Evolutionary conservation across 2,888 invertebrate species (phyloP), one percentile per base, ranked within the genome.

Genomic region (Amphimallon solstitiale): DNA sequence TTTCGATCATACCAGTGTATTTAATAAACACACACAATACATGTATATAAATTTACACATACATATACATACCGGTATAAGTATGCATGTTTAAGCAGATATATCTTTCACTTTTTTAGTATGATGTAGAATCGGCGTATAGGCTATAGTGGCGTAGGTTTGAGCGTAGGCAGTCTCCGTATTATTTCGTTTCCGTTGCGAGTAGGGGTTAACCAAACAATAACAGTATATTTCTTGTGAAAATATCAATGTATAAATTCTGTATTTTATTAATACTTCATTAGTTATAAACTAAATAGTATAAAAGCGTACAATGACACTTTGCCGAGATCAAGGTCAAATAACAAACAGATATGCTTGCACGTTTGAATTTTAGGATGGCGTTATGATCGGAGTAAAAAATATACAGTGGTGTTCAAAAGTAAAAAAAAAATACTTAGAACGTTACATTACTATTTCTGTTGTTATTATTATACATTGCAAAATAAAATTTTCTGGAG

Each of bases 151-250:
- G 56, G 74, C 72, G 78, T 78, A 71, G 78, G 77, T 49, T 71
- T 29, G 68, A 21, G 46, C 70, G 78, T 78, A 71, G 78, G 78
- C 52, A 52, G 74, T 73, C 71, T 75, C 68, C 73, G 75, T 78
- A 76, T 73, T 77, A 76, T 76, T 77, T 77, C 71, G 72, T 77
- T 75, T 73, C 72, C 75, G 67, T 73, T 68, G 67, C 75, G 73
- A 72, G 76, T 75, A 71, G 75, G 74, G 74, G 72, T 73, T 72
- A 72, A 5, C 72, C 75, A 74, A 74, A 75, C 72, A 72, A 73
- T 72, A 73, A 70, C 73, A 70, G 72, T 46, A 14, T 14, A 14
- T 73, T 69, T 64, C 68, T 74, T 73, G 63, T 69, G 67, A 69
- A 70, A 74, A 75, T 73, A 70, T 73, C 71, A 70, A 68, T 67